Conservation (phyloP, 2,888 invertebrate genomes). For the Selenia dentaria region DNA sequence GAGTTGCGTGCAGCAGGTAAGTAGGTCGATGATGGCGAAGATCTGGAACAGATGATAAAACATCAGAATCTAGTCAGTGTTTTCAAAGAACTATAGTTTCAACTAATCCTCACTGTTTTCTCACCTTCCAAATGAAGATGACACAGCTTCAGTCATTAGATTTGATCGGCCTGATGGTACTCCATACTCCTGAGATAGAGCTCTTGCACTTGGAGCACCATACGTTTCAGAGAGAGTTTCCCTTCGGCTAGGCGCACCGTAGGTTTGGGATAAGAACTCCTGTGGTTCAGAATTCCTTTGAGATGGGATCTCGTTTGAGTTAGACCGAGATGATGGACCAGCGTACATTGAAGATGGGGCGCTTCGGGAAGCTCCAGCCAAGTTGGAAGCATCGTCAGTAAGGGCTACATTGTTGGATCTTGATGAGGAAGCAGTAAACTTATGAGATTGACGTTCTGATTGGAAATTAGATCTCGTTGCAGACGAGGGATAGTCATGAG, state of each 20-base stretch:
- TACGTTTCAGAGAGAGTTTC: slow-evolving; percentile 62
- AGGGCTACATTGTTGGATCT: slow-evolving; percentile 18
- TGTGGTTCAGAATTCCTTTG: background rate
- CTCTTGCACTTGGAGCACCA: slow-evolving; percentile 56
- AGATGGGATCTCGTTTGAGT: background rate
- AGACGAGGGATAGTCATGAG: slow-evolving; percentile 11
- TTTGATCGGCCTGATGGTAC: slow-evolving; percentile 55
- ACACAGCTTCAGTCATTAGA: slow-evolving; percentile 59
- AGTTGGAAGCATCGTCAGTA: slow-evolving; percentile 4
- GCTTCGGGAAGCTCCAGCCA: too few species aligned
- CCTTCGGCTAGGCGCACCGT: too few species aligned
- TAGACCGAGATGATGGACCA: background rate
- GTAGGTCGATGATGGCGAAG: slow-evolving; percentile 53
- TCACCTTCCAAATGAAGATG: slow-evolving; percentile 48
- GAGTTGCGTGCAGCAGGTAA: slow-evolving; percentile 44
- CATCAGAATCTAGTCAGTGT: too few species aligned
- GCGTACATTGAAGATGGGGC: slow-evolving; percentile 8
- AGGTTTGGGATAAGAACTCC: slow-evolving; percentile 41
- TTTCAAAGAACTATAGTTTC: too few species aligned
- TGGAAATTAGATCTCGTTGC: slow-evolving; percentile 9
- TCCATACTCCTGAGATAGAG: slow-evolving; percentile 71
- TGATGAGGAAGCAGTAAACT: background rate
- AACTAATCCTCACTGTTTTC: too few species aligned
- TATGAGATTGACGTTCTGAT: background rate
- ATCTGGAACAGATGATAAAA: too few species aligned